Evolutionary conservation across 2,113 vertebrate genomes (phyloP), one percentile per base, ranked within the genome.

Genomic region (Smithornis capensis): DNA sequence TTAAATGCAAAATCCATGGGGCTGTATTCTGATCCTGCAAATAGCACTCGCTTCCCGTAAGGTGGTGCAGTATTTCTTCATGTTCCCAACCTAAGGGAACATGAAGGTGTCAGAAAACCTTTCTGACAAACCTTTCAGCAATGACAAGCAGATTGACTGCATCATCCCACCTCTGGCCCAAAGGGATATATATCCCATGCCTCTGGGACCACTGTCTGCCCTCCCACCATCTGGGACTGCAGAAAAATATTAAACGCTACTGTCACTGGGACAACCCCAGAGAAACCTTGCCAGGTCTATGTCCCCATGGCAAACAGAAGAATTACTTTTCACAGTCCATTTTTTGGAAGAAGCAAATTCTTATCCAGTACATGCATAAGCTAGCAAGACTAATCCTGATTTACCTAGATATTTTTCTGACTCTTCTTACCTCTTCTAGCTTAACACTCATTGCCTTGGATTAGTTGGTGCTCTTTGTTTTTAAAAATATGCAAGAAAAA

Each of bases 61-160:
- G 60, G 53, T 37, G 21, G 4, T 2, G 31, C 21, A 56, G n/a
- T 4, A 49, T 42, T 87, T 65, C 65, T 44, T 52, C 5, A 3
- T 16, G 11, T 8, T 1, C 1, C 45, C 53, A 49, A 69, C 42
- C 19, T 23, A 45, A 27, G 12, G 28, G 18, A 69, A 57, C 10
- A 12, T 1, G 1, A 47, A 60, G 8, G 37, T 33, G 11, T 12
- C 75, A 49, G 7, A 77, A 59, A 65, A 73, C 18, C 45, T 42
- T 63, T 40, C 63, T 24, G 35, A 79, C n/a, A n/a, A n/a, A n/a
- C n/a, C n/a, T n/a, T n/a, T 15, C 0, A 0, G 37, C 49, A 80
- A 8, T 8, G 29, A 35, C 4, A 4, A 11, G 4, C 17, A 40
- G 12, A 19, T 35, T 6, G 10, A 52, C 24, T 29, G 35, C 14